A percentile compares a stretch with the other conserved stretches of the same genome.
These are phyloP conservation scores for Meghimatium bilineatum DNA, from an alignment of 2,888 invertebrate species.

Conservation along the genomic window DNA sequence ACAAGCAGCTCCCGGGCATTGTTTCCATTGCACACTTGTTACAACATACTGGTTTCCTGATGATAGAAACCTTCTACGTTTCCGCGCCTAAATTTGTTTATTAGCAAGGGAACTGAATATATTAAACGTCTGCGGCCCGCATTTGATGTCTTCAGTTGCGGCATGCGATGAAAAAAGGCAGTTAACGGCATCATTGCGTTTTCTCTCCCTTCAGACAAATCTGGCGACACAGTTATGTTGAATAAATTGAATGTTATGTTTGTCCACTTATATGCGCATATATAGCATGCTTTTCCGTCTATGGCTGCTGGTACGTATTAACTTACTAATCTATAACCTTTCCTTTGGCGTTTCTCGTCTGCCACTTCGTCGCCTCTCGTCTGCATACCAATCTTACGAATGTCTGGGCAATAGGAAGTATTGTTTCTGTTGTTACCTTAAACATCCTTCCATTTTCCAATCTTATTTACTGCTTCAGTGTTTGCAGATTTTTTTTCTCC, in stretches of 20 bases:
- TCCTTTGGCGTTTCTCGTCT: background rate
- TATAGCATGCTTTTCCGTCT: background rate
- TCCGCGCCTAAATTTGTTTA: background rate
- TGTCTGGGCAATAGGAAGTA: background rate
- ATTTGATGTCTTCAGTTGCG: background rate
- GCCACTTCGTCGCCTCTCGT: background rate
- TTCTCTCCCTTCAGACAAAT: background rate
- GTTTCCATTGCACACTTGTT: conserved; percentile 16
- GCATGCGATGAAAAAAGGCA: background rate
- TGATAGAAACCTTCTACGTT: background rate
- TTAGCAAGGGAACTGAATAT: background rate
- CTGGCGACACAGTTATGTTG: background rate
- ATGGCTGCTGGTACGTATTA: background rate
- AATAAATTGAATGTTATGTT: background rate
- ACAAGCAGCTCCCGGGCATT: background rate
- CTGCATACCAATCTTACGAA: background rate
- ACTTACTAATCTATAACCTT: background rate
- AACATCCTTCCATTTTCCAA: no score
- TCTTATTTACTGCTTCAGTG: no score
- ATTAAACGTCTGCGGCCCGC: background rate
- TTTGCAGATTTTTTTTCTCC: no score
- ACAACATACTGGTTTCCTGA: conserved; percentile 15
- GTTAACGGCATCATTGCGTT: background rate
- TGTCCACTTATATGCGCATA: background rate
- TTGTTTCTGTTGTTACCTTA: background rate